Evolutionary conservation across 2,797 vertebrate species (phyloP).

Genomic region (Eupleurogrammus muticus): DNA sequence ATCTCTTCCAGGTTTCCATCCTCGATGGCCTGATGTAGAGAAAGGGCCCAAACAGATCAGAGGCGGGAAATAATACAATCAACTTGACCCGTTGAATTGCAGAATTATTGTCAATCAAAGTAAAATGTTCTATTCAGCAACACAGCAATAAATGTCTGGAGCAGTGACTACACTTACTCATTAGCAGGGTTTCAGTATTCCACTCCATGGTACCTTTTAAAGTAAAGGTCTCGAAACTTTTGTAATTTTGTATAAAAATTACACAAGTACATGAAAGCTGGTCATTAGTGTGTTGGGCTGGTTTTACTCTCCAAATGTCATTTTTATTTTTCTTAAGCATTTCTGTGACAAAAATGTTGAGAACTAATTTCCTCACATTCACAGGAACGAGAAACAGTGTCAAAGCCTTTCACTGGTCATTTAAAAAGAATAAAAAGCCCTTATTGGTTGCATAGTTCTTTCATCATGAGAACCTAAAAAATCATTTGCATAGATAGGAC

Average conservation of each 20-base stretch:
- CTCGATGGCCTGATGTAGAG: constrained; percentile 89
- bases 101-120: neutral
- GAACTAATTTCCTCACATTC: too few relatives aligned
- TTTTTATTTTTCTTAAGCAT: neutral
- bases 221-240: too few relatives aligned
- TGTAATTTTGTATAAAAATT: too few relatives aligned
- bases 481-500: too few relatives aligned
- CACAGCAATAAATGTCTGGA: neutral
- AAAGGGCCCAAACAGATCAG: neutral
- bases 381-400: neutral
- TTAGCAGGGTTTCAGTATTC: neutral
- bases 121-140: neutral
- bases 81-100: neutral
- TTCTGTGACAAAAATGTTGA: too few relatives aligned
- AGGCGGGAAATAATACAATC: accelerated
- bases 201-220: too few relatives aligned
- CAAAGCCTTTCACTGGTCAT: neutral
- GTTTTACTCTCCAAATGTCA: neutral
- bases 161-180: neutral
- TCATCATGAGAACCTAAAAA: too few relatives aligned
- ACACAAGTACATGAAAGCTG: too few relatives aligned
- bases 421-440: too few relatives aligned
- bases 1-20: constrained; percentile 99
- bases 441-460: too few relatives aligned
- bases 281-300: neutral